These are phyloP conservation scores for Scaptomyza cyrtandrae DNA, from an alignment of 2,888 invertebrate species.

Conservation along the genomic window DNA sequence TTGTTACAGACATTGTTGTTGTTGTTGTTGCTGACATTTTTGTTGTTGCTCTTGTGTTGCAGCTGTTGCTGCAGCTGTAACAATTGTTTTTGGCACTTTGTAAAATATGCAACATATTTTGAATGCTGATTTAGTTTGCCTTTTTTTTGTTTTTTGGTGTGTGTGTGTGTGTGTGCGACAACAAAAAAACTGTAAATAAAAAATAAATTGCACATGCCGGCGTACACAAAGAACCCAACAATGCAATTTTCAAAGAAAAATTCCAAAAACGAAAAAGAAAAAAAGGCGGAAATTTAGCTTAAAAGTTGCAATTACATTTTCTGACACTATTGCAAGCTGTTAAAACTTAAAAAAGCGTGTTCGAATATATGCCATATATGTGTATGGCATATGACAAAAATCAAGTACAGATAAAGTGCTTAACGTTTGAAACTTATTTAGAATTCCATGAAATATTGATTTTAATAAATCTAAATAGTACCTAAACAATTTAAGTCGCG, in stretches of 20 bases:
- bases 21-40: slow-evolving; percentile 16
- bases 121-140: slow-evolving; percentile 67
- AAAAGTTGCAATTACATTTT: slow-evolving; percentile 46
- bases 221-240: slow-evolving; percentile 9
- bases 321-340: slow-evolving; percentile 30
- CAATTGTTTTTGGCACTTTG: slow-evolving; percentile 56
- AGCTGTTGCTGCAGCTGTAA: slow-evolving; percentile 18
- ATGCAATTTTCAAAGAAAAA: slow-evolving; percentile 4
- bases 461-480: too few relatives aligned
- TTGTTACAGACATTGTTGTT: slow-evolving; percentile 34
- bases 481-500: too few relatives aligned
- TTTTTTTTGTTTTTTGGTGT: neutral
- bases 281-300: slow-evolving; percentile 10
- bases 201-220: slow-evolving; percentile 73
- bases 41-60: slow-evolving; percentile 9
- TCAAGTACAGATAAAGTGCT: neutral
- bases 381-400: neutral
- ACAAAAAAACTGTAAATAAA: slow-evolving; percentile 72
- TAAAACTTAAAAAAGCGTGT: slow-evolving; percentile 1
- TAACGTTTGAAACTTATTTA: neutral
- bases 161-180: slow-evolving; percentile 39
- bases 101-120: slow-evolving; percentile 78
- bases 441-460: too few relatives aligned
- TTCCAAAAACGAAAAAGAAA: neutral
- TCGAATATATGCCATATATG: neutral